These are phyloP conservation scores for Illadopsis cleaveri DNA, from an alignment of 2,113 vertebrate genomes.

Conservation along the genomic window DNA sequence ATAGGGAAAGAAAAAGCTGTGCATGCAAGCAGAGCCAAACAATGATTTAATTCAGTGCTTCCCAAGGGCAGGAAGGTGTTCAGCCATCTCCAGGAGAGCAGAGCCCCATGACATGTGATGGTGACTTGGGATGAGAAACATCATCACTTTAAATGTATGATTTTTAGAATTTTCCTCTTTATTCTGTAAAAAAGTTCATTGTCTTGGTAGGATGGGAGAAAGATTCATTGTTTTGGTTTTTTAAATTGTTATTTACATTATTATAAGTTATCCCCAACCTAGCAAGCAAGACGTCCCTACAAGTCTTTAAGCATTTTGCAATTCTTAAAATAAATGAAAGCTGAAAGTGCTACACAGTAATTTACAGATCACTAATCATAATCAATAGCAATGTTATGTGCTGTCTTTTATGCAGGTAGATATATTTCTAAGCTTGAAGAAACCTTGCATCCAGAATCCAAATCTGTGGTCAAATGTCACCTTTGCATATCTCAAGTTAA, in stretches of 20 bases:
- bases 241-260: background rate
- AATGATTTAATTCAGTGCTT: background rate
- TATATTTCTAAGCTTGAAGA: background rate
- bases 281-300: background rate
- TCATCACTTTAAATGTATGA: background rate
- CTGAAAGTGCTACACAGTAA: background rate
- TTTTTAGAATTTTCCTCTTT: background rate
- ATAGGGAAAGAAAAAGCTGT: background rate
- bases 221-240: background rate
- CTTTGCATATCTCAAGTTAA: background rate
- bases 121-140: background rate
- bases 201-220: background rate
- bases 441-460: background rate
- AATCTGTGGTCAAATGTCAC: background rate
- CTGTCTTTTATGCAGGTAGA: background rate
- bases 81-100: background rate
- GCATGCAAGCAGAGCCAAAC: background rate
- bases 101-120: accelerated
- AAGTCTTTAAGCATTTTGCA: background rate
- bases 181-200: background rate
- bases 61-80: background rate
- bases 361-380: background rate
- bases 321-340: background rate
- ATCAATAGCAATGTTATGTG: background rate
- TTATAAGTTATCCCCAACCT: background rate